These are phyloP conservation scores for Colossoma macropomum DNA, from an alignment of 2,113 vertebrate species.

Conservation along the genomic window DNA sequence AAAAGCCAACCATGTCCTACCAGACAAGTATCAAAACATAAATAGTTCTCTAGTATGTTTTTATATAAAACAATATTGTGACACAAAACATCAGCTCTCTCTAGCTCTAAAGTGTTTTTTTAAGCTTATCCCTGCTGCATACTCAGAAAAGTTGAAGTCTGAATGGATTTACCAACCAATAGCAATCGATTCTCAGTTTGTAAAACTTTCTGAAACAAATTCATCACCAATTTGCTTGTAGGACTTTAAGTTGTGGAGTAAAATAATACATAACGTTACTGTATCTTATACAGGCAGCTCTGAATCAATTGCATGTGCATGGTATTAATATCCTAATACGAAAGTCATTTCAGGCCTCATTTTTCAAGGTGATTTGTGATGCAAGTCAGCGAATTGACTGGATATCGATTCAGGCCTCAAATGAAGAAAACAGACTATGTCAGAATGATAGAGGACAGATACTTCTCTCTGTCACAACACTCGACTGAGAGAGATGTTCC, in stretches of 20 bases:
- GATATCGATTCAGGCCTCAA: slow-evolving; percentile 50
- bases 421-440: slow-evolving; percentile 50
- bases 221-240: not conserved
- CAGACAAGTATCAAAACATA: not conserved
- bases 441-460: slow-evolving; percentile 47
- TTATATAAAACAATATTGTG: too few relatives aligned
- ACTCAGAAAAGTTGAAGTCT: not conserved
- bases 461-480: slow-evolving; percentile 54
- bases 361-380: slow-evolving; percentile 29
- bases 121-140: too few relatives aligned
- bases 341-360: not conserved
- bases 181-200: not conserved
- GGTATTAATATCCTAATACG: slow-evolving; percentile 6
- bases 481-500: slow-evolving; percentile 33
- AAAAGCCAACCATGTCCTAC: not conserved
- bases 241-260: not conserved
- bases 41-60: not conserved
- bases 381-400: slow-evolving; percentile 33
- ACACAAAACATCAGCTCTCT: too few relatives aligned
- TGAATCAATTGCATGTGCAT: not conserved
- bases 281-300: not conserved
- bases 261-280: not conserved
- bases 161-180: slow-evolving; percentile 3
- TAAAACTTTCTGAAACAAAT: not conserved
- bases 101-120: too few relatives aligned